Evolutionary conservation across 2,113 vertebrate species (phyloP).

Genomic region (Lagopus leucura): DNA sequence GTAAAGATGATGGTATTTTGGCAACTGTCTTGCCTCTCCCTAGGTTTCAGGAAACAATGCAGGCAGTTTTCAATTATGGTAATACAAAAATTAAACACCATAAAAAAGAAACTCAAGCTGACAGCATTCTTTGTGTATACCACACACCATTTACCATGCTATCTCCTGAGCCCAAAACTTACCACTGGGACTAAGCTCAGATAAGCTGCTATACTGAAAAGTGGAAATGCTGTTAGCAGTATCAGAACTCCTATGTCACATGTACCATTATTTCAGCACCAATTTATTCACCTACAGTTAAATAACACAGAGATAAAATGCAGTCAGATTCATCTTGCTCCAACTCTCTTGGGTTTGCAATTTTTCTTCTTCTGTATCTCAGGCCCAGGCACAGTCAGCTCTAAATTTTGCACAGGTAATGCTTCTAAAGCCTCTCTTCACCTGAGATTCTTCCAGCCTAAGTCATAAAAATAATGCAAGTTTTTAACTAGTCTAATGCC

Average conservation of each 20-base stretch:
- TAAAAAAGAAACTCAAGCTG: constrained; percentile 15
- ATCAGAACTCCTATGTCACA: not conserved
- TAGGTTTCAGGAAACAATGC: not conserved
- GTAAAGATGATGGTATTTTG: not conserved
- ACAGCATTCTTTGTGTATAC: not conserved
- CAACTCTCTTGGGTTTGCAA: not conserved
- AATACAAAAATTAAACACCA: constrained; percentile 58
- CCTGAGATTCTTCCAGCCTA: not conserved
- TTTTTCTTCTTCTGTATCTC: not conserved
- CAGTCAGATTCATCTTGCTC: not conserved
- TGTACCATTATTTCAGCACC: not conserved
- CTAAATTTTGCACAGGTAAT: not conserved
- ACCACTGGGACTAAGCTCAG: not conserved
- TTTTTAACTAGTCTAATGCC: not conserved
- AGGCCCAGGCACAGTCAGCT: not conserved
- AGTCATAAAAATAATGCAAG: not conserved
- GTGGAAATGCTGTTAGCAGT: not conserved
- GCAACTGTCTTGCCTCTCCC: not conserved
- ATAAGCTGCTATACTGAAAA: not conserved
- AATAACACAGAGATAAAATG: not conserved
- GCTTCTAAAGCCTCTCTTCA: not conserved
- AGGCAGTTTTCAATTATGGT: constrained; percentile 40
- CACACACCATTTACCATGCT: not conserved
- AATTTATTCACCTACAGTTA: not conserved
- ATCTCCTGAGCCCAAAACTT: not conserved